These are phyloP conservation scores for Flexamia atlantica DNA, from an alignment of 2,888 invertebrate genomes.

Conservation along the genomic window DNA sequence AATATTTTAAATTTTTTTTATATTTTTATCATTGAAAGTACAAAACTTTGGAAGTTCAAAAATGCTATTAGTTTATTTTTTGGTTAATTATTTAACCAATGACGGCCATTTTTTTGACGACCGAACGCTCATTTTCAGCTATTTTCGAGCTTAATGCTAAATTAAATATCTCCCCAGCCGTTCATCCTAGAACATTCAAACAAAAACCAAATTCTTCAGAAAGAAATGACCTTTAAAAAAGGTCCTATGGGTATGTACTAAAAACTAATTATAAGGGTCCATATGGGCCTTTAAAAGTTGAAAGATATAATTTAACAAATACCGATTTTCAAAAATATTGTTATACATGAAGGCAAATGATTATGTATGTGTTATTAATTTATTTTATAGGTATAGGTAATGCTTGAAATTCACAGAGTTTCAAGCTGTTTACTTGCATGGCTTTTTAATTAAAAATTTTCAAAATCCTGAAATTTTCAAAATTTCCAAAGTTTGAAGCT, in stretches of 20 bases:
- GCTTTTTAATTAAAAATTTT: background rate
- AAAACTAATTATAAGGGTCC: constrained; percentile 12
- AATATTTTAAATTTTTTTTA: constrained; percentile 55
- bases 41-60: background rate
- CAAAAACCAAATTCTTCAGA: constrained; percentile 23
- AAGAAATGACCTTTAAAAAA: constrained; percentile 13
- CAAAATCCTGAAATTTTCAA: too few species aligned
- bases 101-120: constrained; percentile 5
- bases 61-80: constrained; percentile 32
- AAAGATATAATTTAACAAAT: background rate
- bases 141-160: constrained; percentile 8
- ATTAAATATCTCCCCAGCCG: background rate
- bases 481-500: background rate
- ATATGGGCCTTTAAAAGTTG: constrained; percentile 2
- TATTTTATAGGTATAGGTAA: constrained; percentile 14
- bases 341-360: constrained; percentile 15
- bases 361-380: constrained; percentile 10
- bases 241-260: background rate
- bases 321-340: background rate
- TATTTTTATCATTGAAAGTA: constrained; percentile 3
- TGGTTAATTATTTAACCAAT: background rate
- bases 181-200: constrained; percentile 30
- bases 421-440: too few species aligned
- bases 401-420: background rate
- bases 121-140: constrained; percentile 2